phyloP scores from a whole-genome alignment of 53 echinoderm and acorn worm genomes.

The Glandiceps talaboti region DNA sequence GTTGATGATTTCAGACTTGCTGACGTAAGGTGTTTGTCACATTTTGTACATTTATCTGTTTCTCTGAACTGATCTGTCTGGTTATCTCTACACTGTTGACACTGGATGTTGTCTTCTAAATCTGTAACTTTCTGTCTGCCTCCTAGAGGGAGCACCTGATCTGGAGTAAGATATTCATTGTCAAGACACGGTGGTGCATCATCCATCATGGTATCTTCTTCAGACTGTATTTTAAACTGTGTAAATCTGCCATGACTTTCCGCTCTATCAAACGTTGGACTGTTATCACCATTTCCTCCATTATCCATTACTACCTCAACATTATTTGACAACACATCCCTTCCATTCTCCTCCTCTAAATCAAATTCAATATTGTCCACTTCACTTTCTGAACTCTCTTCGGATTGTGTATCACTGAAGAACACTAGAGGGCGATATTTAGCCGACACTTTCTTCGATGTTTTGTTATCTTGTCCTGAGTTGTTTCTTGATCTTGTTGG shows the following conservation, averaged over 20 bases:
- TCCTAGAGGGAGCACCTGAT: too few relatives aligned
- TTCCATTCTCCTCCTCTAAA: not conserved
- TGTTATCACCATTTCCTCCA: not conserved
- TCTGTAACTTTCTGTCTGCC: too few relatives aligned
- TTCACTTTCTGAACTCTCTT: not conserved
- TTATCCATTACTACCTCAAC: not conserved
- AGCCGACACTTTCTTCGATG: not conserved
- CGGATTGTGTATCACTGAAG: not conserved
- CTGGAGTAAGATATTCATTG: not conserved
- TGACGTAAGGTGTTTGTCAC: too few relatives aligned
- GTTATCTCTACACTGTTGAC: too few relatives aligned
- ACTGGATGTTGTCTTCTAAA: too few relatives aligned
- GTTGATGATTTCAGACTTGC: too few relatives aligned
- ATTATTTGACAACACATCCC: not conserved
- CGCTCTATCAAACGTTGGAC: not conserved
- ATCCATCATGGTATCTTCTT: not conserved
- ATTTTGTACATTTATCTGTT: too few relatives aligned
- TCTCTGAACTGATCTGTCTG: too few relatives aligned
- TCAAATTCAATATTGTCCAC: not conserved
- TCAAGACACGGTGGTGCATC: not conserved
- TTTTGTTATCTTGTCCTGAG: not conserved
- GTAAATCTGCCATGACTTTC: not conserved
- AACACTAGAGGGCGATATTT: slow-evolving; percentile 4
- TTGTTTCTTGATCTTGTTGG: not conserved
- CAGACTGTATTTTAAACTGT: not conserved